phyloP scores from a whole-genome alignment of 2,797 vertebrate genomes.

The Gymnodraco acuticeps region DNA sequence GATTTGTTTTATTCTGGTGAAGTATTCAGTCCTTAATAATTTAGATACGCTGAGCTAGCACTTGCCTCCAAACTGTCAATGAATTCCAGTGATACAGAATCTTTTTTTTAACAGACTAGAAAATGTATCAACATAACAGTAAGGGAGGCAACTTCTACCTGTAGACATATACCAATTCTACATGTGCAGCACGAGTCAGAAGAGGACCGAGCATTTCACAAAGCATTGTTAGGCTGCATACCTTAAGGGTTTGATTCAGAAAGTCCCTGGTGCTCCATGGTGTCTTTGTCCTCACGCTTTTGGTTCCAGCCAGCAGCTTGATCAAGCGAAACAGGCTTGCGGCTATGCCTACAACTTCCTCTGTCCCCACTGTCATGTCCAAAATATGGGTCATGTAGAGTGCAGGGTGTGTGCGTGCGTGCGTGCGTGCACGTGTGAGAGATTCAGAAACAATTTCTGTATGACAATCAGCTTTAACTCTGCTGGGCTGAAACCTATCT shows the following conservation, averaged over 20 bases:
- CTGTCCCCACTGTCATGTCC: constrained; percentile 56
- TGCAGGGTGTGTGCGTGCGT: constrained; percentile 46
- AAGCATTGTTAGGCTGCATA: constrained; percentile 29
- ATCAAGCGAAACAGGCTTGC: constrained; percentile 70
- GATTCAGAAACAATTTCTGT: constrained; percentile 4
- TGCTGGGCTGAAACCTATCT: constrained; percentile 23
- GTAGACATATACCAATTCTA: background rate
- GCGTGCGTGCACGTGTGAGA: constrained; percentile 2
- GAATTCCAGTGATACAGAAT: background rate
- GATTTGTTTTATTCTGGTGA: too few relatives aligned
- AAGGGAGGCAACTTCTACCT: background rate
- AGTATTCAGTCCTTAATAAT: too few relatives aligned
- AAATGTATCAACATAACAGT: background rate
- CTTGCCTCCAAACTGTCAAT: background rate
- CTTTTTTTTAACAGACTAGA: too few relatives aligned
- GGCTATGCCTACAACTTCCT: constrained; percentile 63
- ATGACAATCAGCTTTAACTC: constrained; percentile 31
- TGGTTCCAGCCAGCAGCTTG: constrained; percentile 67
- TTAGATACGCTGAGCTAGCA: background rate
- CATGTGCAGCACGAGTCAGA: constrained; percentile 18
- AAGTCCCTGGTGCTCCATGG: constrained; percentile 56
- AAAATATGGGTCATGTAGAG: constrained; percentile 74
- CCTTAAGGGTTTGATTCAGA: constrained; percentile 52
- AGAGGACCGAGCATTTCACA: constrained; percentile 23
- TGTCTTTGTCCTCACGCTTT: constrained; percentile 62